Evolutionary conservation across 2,888 invertebrate species (phyloP), one percentile per base, ranked within the genome.

Genomic region (Dichetophora obliterata): DNA sequence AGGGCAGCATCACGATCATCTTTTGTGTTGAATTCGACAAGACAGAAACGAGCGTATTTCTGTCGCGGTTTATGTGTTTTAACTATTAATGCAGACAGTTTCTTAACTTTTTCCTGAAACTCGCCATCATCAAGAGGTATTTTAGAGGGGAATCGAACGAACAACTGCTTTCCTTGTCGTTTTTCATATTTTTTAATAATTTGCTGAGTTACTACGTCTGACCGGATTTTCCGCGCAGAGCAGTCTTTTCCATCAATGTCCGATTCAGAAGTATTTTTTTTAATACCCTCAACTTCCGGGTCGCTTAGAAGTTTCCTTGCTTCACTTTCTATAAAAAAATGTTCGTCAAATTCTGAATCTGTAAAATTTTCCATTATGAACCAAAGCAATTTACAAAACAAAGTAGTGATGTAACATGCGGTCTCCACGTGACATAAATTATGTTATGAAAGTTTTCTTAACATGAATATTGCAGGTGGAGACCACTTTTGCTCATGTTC

Each of bases 41-140:
- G 80, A 48, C 88, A 88, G 54, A 87, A 88, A 0, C 88, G 85
- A 0, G 85, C 88, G 65, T 86, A 82, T 37, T 84, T 86, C 31
- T 88, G 88, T 0, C 88, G 85, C 0, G 88, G 88, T 61, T 85
- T 87, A 1, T 82, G 78, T 0, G 82, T 83, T 6, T 80, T 84
- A 0, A 81, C 59, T 19, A 87, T 82, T 37, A 88, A 69, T 0
- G 83, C 77, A 5, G 87, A 85, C 0, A 88, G 72, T 0, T 82
- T 37, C 59, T 84, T 85, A 0, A 82, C 82, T 68, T 83, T 81
- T 1, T 76, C 16, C 8, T 86, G 78, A 24, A 88, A 86, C 8
- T 85, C 85, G 3, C 79, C 68, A 1, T 81, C 69, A 16, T 84
- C 83, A 6, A 81, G 57, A 0, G 88, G 87, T 1, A 87, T 57